Conservation (phyloP, 2,888 invertebrate genomes). For the Stenchaetothrips biformis region DNA sequence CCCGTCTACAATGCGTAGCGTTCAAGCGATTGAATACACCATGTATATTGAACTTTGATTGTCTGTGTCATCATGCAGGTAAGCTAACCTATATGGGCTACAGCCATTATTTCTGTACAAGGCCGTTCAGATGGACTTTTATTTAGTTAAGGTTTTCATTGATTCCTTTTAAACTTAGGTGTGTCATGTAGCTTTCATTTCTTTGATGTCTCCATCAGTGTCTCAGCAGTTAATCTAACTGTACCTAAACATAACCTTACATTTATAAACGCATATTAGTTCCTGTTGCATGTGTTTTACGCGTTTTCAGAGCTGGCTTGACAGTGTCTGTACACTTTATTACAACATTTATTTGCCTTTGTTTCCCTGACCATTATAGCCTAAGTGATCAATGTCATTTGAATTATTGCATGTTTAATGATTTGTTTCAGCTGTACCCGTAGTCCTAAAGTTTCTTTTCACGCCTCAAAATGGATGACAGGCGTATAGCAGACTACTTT, state of each 20-base stretch:
- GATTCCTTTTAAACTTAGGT: not conserved
- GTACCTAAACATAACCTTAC: not conserved
- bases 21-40: not conserved
- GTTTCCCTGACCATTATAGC: not conserved
- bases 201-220: not conserved
- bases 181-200: not conserved
- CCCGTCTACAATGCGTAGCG: not conserved
- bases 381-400: not conserved
- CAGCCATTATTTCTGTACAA: not conserved
- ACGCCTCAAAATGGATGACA: constrained; percentile 64
- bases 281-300: not conserved
- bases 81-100: not conserved
- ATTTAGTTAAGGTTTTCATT: not conserved
- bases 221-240: not conserved
- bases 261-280: not conserved
- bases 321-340: not conserved
- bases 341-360: not conserved
- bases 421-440: no score
- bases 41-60: not conserved
- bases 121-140: not conserved
- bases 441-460: not conserved
- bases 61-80: not conserved
- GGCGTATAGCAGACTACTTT: constrained; percentile 94
- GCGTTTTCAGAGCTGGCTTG: not conserved
- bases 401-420: no score